These are phyloP conservation scores for Ailuropoda melanoleuca DNA, from an alignment of 2,113 vertebrate species.

Conservation along the genomic window DNA sequence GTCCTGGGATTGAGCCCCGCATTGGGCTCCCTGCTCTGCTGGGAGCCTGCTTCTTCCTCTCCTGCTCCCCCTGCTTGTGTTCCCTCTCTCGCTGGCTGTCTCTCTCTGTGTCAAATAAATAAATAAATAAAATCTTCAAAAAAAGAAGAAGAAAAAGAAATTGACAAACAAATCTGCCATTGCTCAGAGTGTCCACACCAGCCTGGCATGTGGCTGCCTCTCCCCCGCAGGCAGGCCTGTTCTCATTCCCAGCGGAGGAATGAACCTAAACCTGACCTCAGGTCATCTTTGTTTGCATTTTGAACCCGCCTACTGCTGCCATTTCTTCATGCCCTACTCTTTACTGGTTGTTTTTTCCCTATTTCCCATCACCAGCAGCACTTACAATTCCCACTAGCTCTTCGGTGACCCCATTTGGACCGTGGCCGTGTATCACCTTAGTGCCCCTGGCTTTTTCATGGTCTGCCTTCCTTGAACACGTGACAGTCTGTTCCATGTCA, in stretches of 20 bases:
- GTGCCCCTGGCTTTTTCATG: neutral
- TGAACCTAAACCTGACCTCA: neutral
- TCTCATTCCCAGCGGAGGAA: no score
- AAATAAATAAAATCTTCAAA: no score
- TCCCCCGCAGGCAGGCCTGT: fast-evolving
- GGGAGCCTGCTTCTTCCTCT: no score
- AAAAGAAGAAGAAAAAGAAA: neutral
- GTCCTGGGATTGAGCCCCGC: no score
- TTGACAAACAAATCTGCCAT: neutral
- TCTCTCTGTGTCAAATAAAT: no score
- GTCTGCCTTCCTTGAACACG: neutral
- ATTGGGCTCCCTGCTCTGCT: no score
- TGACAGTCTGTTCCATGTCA: neutral
- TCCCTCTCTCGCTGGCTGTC: no score
- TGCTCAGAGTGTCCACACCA: fast-evolving
- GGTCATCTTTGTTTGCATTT: neutral
- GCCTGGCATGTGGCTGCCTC: fast-evolving
- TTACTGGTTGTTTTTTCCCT: neutral
- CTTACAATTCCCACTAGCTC: neutral
- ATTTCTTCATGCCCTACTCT: neutral
- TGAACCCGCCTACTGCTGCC: neutral
- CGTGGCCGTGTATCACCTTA: neutral
- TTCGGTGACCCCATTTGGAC: neutral
- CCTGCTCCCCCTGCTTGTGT: no score
- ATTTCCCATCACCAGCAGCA: neutral